These are phyloP conservation scores for Mellilla xanthometata DNA, from an alignment of 2,888 invertebrate species.

Conservation along the genomic window DNA sequence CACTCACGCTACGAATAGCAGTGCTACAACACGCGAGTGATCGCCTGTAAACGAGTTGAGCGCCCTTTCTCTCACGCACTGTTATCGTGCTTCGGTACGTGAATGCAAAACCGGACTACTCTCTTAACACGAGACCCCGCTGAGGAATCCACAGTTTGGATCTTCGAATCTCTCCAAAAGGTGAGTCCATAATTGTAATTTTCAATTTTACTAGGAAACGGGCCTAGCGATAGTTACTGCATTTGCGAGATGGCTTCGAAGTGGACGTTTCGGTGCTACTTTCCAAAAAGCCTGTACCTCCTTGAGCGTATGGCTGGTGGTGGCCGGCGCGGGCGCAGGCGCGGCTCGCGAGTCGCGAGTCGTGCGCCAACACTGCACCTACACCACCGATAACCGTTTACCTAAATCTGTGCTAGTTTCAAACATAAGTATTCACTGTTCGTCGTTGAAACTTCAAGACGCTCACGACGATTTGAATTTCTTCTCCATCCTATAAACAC, in stretches of 20 bases:
- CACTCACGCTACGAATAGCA: conserved; percentile 62
- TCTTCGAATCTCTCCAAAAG: conserved; percentile 57
- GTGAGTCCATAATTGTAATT: conserved; percentile 51
- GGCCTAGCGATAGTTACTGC: conserved; percentile 59
- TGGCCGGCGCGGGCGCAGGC: conserved; percentile 5
- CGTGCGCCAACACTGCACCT: conserved; percentile 35
- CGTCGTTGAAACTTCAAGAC: conserved; percentile 39
- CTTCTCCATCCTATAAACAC: conserved; percentile 38
- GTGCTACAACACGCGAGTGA: conserved; percentile 69
- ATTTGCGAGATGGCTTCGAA: conserved; percentile 54
- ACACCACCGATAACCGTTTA: conserved; percentile 38
- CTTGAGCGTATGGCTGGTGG: conserved; percentile 42
- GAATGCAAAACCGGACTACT: conserved; percentile 79
- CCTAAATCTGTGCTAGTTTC: conserved; percentile 44
- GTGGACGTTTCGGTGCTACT: conserved; percentile 49
- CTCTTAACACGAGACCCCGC: conserved; percentile 63
- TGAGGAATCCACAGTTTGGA: conserved; percentile 57
- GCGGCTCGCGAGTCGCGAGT: conserved; percentile 51
- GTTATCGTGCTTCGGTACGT: conserved; percentile 77
- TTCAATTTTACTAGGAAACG: conserved; percentile 30
- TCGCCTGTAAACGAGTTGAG: conserved; percentile 66
- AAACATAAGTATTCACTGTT: conserved; percentile 63
- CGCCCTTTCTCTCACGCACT: conserved; percentile 81
- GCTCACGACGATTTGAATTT: conserved; percentile 27
- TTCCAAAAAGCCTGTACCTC: conserved; percentile 56